Evolutionary conservation across 2,888 invertebrate genomes (phyloP).

Genomic region (Epinotia demarniana): DNA sequence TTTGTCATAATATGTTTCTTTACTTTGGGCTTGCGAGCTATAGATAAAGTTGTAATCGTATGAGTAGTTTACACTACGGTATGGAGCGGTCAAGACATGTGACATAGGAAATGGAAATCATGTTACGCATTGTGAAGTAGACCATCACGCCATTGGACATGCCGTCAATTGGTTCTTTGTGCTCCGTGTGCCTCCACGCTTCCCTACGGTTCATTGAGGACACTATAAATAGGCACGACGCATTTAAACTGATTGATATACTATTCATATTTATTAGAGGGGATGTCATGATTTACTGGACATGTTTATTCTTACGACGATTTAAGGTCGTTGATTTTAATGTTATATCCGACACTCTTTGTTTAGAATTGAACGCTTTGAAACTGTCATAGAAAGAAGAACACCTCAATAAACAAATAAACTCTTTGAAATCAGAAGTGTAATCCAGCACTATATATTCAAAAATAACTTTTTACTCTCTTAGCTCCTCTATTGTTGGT

Average conservation of each 20-base stretch:
- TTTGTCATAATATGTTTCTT: neutral
- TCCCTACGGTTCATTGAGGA: constrained; percentile 64
- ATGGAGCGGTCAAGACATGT: constrained; percentile 23
- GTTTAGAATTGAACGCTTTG: constrained; percentile 5
- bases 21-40: neutral
- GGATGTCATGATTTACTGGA: constrained; percentile 40
- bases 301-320: constrained; percentile 40
- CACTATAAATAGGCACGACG: constrained; percentile 69
- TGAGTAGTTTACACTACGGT: neutral
- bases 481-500: too few relatives aligned
- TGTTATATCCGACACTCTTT: constrained; percentile 8
- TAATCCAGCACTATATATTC: constrained; percentile 11
- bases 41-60: neutral
- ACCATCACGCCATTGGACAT: constrained; percentile 61
- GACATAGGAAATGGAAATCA: constrained; percentile 43
- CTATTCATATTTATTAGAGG: constrained; percentile 53
- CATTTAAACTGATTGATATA: constrained; percentile 68
- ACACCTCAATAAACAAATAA: neutral
- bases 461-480: constrained; percentile 3
- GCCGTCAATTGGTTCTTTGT: constrained; percentile 69
- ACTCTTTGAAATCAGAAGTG: constrained; percentile 1
- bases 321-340: constrained; percentile 40
- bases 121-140: constrained; percentile 42
- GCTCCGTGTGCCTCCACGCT: constrained; percentile 58
- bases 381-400: neutral